Percentiles rank a stretch among this genome's conserved stretches.
phyloP scores from a whole-genome alignment of 2,888 invertebrate genomes.

The Cotesia congregata region DNA sequence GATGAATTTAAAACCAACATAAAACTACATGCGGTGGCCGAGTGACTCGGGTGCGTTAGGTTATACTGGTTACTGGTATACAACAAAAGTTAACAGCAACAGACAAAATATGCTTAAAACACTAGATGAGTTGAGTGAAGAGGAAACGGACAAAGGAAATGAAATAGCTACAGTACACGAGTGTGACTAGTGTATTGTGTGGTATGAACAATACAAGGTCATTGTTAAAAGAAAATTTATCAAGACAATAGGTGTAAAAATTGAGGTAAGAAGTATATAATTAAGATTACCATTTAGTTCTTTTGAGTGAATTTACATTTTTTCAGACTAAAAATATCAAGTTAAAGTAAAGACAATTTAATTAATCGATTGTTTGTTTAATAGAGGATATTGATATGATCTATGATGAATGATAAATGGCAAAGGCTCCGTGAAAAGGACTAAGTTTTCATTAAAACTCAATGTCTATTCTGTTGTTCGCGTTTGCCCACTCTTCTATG shows the following conservation, averaged over 20 bases:
- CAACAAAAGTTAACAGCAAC: background rate
- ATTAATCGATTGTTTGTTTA: background rate
- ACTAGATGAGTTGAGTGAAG: background rate
- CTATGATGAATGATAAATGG: background rate
- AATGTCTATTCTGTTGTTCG: slow-evolving; percentile 31
- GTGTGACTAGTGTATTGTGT: slow-evolving; percentile 1
- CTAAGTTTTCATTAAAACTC: slow-evolving; percentile 12
- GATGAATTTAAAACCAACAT: slow-evolving; percentile 14
- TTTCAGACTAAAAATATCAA: too few species aligned
- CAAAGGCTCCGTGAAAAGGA: background rate
- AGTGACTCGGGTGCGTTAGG: background rate
- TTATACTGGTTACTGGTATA: background rate
- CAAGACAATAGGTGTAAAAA: background rate
- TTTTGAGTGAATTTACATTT: slow-evolving; percentile 13
- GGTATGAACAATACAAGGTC: slow-evolving; percentile 13
- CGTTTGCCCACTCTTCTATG: slow-evolving; percentile 51
- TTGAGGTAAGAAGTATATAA: background rate
- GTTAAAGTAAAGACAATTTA: too few species aligned
- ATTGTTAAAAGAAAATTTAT: slow-evolving; percentile 19
- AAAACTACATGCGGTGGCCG: slow-evolving; percentile 5
- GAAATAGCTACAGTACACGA: background rate
- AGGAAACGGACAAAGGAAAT: slow-evolving; percentile 21
- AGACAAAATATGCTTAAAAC: background rate
- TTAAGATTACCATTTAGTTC: background rate
- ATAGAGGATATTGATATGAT: background rate